Evolutionary conservation across 1,140 invertebrate species (phyloP).

Genomic region (Macrosteles quadrilineatus): DNA sequence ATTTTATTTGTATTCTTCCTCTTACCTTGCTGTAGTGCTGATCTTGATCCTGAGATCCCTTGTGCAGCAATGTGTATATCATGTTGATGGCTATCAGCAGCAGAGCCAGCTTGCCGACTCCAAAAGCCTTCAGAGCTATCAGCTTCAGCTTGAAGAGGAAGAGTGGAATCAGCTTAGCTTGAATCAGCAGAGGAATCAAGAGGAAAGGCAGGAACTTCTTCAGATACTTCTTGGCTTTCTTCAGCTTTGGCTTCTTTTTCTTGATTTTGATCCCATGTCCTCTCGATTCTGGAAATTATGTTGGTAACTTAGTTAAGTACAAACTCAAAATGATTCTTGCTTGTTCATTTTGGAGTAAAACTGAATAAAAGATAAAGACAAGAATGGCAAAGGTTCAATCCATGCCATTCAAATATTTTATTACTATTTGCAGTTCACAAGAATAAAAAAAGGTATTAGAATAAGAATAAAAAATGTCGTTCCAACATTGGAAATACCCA

Average conservation of each 20-base stretch:
- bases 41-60: background rate
- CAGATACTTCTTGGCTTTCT: conserved; percentile 38
- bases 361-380: no score
- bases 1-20: no score
- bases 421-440: no score
- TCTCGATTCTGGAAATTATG: no score
- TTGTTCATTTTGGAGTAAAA: no score
- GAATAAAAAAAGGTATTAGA: no score
- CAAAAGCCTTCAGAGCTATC: conserved; percentile 41
- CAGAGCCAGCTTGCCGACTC: conserved; percentile 41
- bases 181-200: conserved; percentile 41
- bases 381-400: no score
- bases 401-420: no score
- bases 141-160: conserved; percentile 43
- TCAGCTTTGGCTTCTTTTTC: conserved; percentile 33
- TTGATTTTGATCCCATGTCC: conserved; percentile 10
- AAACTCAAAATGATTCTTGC: no score
- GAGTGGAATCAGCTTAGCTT: conserved; percentile 40
- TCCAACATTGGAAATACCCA: no score
- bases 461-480: no score
- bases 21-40: background rate
- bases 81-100: conserved; percentile 38
- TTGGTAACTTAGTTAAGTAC: no score
- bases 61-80: conserved; percentile 26
- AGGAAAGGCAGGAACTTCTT: conserved; percentile 39